Percentiles rank a stretch among this genome's conserved stretches.
phyloP scores from a whole-genome alignment of 1,140 invertebrate species.

The Muscidifurax raptorellus region DNA sequence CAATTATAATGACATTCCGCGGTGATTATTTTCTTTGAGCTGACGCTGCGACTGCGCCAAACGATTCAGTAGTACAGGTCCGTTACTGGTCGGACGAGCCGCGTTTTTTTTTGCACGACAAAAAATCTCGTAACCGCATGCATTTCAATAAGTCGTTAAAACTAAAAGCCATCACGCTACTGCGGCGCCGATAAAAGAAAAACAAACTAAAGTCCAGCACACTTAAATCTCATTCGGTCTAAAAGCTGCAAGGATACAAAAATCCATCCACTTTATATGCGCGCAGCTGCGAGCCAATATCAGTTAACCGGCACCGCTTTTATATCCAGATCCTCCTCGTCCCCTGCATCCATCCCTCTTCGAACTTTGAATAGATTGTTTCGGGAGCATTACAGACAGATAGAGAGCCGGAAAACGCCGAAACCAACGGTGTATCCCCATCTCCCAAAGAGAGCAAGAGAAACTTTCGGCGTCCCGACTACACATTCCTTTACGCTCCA shows the following conservation, averaged over 20 bases:
- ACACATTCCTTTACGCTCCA: neutral
- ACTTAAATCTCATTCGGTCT: too few relatives aligned
- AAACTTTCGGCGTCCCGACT: neutral
- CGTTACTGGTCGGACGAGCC: too few relatives aligned
- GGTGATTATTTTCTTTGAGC: too few relatives aligned
- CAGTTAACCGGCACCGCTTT: slow-evolving; percentile 22
- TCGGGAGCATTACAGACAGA: neutral
- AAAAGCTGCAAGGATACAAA: neutral
- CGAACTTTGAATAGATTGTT: slow-evolving; percentile 14
- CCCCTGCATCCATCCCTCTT: too few relatives aligned
- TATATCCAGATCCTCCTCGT: slow-evolving; percentile 1
- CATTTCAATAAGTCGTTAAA: too few relatives aligned
- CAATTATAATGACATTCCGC: too few relatives aligned
- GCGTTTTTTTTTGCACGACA: too few relatives aligned
- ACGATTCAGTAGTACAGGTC: neutral
- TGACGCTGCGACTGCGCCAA: neutral
- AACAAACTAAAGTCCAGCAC: too few relatives aligned
- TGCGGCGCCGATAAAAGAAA: too few relatives aligned
- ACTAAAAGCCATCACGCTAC: too few relatives aligned
- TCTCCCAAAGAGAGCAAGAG: neutral
- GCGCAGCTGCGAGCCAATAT: neutral
- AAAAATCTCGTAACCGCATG: too few relatives aligned
- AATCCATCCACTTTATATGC: neutral
- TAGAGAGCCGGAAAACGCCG: neutral
- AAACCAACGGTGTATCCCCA: neutral